Conservation (phyloP, 2,797 vertebrate species). For the Morelia viridis region DNA sequence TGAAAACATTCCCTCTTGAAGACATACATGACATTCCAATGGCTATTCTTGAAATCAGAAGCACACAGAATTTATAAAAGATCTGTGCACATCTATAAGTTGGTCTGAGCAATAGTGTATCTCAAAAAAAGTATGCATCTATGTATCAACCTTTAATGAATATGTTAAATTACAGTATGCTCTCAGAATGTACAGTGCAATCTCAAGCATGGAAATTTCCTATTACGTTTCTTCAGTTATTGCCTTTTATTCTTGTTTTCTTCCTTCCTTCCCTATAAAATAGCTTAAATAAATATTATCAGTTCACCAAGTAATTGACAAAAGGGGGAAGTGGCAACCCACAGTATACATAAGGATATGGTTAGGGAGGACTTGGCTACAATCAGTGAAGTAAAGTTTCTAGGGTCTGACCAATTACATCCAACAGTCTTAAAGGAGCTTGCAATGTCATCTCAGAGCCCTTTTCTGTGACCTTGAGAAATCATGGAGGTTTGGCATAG, state of each 20-base stretch:
- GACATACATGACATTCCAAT: constrained; percentile 54
- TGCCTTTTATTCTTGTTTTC: not conserved
- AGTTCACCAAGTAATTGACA: not conserved
- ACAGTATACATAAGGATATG: not conserved
- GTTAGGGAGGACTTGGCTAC: not conserved
- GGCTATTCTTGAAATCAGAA: constrained; percentile 60
- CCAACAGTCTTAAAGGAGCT: not conserved
- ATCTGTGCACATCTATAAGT: constrained; percentile 19
- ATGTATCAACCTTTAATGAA: not conserved
- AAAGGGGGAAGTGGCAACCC: not conserved
- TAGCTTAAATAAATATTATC: not conserved
- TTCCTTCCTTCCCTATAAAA: not conserved
- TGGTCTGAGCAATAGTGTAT: constrained; percentile 9
- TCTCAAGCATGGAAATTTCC: not conserved
- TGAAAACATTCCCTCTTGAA: constrained; percentile 63
- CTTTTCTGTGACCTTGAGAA: not conserved
- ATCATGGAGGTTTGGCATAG: not conserved
- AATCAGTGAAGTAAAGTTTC: not conserved
- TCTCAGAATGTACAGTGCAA: not conserved
- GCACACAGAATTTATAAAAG: constrained; percentile 25
- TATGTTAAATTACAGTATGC: not conserved
- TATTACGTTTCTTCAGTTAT: not conserved
- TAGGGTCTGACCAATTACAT: not conserved
- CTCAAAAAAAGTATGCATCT: not conserved
- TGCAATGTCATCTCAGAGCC: not conserved